A percentile compares a stretch with the other conserved stretches of the same genome.
Evolutionary conservation across 2,113 vertebrate species (phyloP).

Genomic region (Corythoichthys intestinalis): DNA sequence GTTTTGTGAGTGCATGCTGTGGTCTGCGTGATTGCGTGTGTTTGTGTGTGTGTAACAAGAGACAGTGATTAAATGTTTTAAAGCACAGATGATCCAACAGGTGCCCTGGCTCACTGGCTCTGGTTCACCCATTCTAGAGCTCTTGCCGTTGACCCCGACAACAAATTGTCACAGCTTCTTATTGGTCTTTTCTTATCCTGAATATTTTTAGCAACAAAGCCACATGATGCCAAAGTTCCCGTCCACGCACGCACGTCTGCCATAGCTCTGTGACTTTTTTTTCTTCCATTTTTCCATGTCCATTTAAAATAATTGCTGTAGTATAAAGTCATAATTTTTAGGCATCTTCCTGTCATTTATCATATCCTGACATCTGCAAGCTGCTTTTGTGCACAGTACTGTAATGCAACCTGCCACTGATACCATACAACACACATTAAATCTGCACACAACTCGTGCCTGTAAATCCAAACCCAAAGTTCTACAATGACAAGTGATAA

Average conservation of each 20-base stretch:
- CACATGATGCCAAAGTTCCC: slow-evolving; percentile 27
- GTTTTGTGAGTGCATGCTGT: slow-evolving; percentile 32
- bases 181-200: slow-evolving; percentile 40
- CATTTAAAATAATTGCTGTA: slow-evolving; percentile 6
- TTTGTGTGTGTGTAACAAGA: slow-evolving; percentile 57
- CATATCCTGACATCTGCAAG: background rate
- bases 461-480: slow-evolving; percentile 1
- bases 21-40: slow-evolving; percentile 21
- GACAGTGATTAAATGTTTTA: slow-evolving; percentile 69
- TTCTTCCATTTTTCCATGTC: background rate
- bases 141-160: slow-evolving; percentile 13
- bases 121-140: slow-evolving; percentile 36
- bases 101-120: slow-evolving; percentile 57
- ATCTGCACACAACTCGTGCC: background rate
- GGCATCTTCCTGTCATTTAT: slow-evolving; percentile 10
- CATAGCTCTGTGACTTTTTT: background rate
- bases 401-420: slow-evolving; percentile 48
- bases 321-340: slow-evolving; percentile 19
- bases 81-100: slow-evolving; percentile 73
- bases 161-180: slow-evolving; percentile 36
- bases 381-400: slow-evolving; percentile 33
- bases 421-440: slow-evolving; percentile 24
- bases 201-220: slow-evolving; percentile 67
- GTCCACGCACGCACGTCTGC: background rate
- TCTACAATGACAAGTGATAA: slow-evolving; percentile 2